These are phyloP conservation scores for Platyrinchus mystaceus DNA, from an alignment of 2,797 vertebrate genomes.

Conservation along the genomic window DNA sequence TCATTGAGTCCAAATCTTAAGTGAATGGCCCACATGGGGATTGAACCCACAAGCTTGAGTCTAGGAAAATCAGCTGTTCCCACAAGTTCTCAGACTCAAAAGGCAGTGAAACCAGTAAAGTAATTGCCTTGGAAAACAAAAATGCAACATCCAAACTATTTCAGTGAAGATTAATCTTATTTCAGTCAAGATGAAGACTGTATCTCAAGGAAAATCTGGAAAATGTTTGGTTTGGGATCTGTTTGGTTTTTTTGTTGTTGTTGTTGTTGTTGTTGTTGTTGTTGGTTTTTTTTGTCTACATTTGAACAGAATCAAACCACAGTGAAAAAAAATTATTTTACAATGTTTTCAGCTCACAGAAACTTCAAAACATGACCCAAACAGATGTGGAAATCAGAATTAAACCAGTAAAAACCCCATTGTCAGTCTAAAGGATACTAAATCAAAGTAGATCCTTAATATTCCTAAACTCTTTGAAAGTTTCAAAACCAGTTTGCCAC, in stretches of 20 bases:
- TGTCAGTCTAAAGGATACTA: background rate
- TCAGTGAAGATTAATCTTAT: background rate
- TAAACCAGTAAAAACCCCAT: background rate
- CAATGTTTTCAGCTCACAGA: background rate
- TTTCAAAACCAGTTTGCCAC: background rate
- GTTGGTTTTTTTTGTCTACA: background rate
- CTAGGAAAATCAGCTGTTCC: background rate
- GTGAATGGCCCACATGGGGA: background rate
- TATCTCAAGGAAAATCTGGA: background rate
- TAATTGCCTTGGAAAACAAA: background rate
- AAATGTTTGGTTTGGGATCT: background rate
- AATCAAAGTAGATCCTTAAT: background rate
- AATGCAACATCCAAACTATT: background rate
- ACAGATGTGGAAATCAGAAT: constrained; percentile 26
- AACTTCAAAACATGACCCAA: constrained; percentile 6
- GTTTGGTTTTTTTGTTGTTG: too few relatives aligned
- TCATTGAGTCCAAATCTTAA: background rate
- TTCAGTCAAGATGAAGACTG: background rate
- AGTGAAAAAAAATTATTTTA: background rate
- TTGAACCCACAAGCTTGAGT: background rate
- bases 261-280: too few relatives aligned
- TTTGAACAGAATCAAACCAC: constrained; percentile 13
- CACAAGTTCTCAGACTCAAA: background rate
- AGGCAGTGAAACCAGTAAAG: background rate
- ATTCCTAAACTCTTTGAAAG: background rate